These are phyloP conservation scores for Drosophila biarmipes DNA, from an alignment of 1,140 invertebrate genomes.

Conservation along the genomic window DNA sequence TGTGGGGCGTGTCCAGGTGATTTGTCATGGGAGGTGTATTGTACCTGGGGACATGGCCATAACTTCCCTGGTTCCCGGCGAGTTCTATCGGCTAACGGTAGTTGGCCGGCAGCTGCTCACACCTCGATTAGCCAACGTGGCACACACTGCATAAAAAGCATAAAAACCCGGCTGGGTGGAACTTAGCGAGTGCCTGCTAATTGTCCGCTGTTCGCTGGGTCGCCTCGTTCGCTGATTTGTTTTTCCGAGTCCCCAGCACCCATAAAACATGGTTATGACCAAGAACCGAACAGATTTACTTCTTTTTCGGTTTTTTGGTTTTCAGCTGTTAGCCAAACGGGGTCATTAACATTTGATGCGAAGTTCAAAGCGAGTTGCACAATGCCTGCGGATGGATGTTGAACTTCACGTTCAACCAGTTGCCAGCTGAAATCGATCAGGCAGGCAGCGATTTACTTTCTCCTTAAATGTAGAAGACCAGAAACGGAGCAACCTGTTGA, in stretches of 20 bases:
- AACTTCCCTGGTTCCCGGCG: conserved; percentile 34
- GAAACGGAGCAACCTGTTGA: conserved; percentile 60
- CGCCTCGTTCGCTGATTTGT: conserved; percentile 55
- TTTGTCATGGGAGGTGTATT: conserved; percentile 32
- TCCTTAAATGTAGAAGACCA: conserved; percentile 79
- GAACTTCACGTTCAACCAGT: conserved; percentile 69
- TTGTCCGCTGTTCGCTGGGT: conserved; percentile 50
- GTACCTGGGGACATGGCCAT: conserved; percentile 30
- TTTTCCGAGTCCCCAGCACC: conserved; percentile 5
- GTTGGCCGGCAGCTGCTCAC: conserved; percentile 37
- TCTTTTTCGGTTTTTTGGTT: conserved; percentile 8
- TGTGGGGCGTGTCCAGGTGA: conserved; percentile 48
- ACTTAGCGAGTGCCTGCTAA: conserved; percentile 64
- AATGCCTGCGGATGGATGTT: conserved; percentile 44
- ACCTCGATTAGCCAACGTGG: conserved; percentile 31
- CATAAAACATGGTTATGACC: conserved; percentile 56
- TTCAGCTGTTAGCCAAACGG: conserved; percentile 42
- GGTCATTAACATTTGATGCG: conserved; percentile 72
- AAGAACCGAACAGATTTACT: conserved; percentile 31
- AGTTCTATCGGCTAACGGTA: conserved; percentile 58
- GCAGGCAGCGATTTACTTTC: conserved; percentile 66
- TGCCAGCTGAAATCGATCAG: conserved; percentile 48
- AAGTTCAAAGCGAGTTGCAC: conserved; percentile 70
- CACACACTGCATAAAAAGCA: conserved; percentile 39
- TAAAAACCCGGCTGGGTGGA: conserved; percentile 26